Conservation (phyloP, 2,888 invertebrate genomes). For the Ephialtes manifestator region DNA sequence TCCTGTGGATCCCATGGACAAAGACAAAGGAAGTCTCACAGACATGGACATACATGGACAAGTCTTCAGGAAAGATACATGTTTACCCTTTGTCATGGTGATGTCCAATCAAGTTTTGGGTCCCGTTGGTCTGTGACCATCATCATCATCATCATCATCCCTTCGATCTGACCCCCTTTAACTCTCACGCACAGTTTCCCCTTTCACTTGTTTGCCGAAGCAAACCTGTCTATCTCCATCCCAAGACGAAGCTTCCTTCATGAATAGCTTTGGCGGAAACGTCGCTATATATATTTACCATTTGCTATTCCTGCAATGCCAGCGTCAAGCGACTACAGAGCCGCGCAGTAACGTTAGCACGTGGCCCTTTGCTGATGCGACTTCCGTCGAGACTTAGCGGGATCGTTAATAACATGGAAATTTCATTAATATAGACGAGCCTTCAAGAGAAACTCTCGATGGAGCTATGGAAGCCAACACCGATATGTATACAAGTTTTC, state of each 20-base stretch:
- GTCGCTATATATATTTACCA: conserved; percentile 6
- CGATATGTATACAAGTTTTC: conserved; percentile 39
- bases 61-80: conserved; percentile 4
- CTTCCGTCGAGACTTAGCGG: conserved; percentile 36
- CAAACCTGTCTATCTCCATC: background rate
- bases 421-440: conserved; percentile 68
- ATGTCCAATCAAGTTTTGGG: conserved; percentile 77
- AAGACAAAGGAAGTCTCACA: background rate
- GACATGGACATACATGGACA: background rate
- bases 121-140: background rate
- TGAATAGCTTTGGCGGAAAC: background rate
- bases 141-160: background rate
- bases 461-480: conserved; percentile 26
- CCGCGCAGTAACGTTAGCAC: background rate
- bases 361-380: conserved; percentile 15
- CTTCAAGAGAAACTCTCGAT: conserved; percentile 49
- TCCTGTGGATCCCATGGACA: conserved; percentile 12
- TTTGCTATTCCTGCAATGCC: background rate
- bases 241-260: background rate
- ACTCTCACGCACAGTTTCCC: background rate
- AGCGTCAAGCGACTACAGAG: background rate
- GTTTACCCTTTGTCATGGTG: conserved; percentile 79
- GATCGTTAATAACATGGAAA: conserved; percentile 61
- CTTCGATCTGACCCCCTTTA: conserved; percentile 27
- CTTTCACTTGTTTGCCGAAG: conserved; percentile 1